These are phyloP conservation scores for Tetraneura akinire DNA, from an alignment of 1,140 invertebrate species.

Conservation along the genomic window DNA sequence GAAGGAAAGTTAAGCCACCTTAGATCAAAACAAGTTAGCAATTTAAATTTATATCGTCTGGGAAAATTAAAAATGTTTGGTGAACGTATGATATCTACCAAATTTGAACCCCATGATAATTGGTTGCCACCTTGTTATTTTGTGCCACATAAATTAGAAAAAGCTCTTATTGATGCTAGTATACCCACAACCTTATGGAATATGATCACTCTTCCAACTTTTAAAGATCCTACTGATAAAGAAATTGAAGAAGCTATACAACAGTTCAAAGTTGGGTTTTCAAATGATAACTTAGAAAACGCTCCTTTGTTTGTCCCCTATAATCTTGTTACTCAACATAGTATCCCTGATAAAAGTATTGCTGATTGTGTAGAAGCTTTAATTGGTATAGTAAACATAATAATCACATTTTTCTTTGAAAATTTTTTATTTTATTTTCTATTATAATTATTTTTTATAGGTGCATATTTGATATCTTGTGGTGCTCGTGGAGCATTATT, in stretches of 20 bases:
- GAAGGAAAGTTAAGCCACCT: constrained; percentile 97
- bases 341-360: constrained; percentile 97
- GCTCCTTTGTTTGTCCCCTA: constrained; percentile 65
- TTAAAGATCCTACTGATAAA: constrained; percentile 66
- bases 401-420: not conserved
- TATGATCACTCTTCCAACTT: constrained; percentile 68
- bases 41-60: constrained; percentile 92
- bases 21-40: constrained; percentile 82
- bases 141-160: constrained; percentile 79
- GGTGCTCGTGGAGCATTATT: constrained; percentile 89
- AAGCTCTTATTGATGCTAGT: constrained; percentile 69
- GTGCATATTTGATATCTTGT: constrained; percentile 94
- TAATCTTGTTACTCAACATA: constrained; percentile 95
- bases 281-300: constrained; percentile 42
- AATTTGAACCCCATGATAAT: constrained; percentile 99
- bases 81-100: constrained; percentile 94
- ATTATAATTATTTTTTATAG: constrained; percentile 57
- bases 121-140: constrained; percentile 97
- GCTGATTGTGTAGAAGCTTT: constrained; percentile 98
- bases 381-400: constrained; percentile 66
- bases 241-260: constrained; percentile 65
- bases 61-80: constrained; percentile 86
- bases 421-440: too few species aligned
- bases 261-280: constrained; percentile 35
- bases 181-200: constrained; percentile 67